A percentile compares a stretch with the other conserved stretches of the same genome.
Evolutionary conservation across 2,797 vertebrate species (phyloP).

Genomic region (Alosa sapidissima): DNA sequence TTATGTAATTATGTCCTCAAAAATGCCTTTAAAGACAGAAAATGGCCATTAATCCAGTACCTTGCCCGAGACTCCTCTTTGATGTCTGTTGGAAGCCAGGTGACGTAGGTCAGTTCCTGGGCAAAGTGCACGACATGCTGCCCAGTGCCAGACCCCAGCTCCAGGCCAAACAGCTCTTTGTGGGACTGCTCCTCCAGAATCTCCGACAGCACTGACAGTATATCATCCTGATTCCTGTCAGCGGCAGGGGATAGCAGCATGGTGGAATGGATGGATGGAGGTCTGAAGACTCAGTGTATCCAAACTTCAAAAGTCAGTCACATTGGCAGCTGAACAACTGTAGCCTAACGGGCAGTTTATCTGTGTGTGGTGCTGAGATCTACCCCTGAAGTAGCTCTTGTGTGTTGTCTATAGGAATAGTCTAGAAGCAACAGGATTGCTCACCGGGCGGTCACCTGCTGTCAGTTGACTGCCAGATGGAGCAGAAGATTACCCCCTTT

Average conservation of each 20-base stretch:
- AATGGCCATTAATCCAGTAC: constrained; percentile 36
- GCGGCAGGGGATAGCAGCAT: constrained; percentile 76
- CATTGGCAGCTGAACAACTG: neutral
- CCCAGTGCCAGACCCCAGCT: constrained; percentile 76
- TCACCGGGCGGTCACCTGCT: neutral
- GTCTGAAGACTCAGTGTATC: neutral
- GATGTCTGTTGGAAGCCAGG: constrained; percentile 76
- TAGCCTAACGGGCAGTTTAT: no score
- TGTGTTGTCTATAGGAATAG: neutral
- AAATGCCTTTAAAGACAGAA: neutral
- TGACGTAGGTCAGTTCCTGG: constrained; percentile 70
- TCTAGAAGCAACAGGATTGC: neutral
- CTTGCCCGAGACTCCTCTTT: constrained; percentile 65
- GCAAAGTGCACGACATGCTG: constrained; percentile 75
- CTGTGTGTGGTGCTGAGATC: neutral
- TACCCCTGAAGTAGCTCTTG: neutral
- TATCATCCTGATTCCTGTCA: constrained; percentile 70
- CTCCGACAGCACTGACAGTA: constrained; percentile 68
- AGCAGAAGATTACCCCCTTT: constrained; percentile 62
- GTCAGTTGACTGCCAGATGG: constrained; percentile 54
- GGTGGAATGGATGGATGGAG: neutral
- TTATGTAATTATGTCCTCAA: neutral
- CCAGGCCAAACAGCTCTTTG: constrained; percentile 66
- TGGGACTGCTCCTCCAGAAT: constrained; percentile 67
- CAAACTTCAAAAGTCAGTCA: neutral